Percentiles rank a stretch among this genome's conserved stretches.
Conservation (phyloP, 2,113 vertebrate species). For the Phaethon lepturus region DNA sequence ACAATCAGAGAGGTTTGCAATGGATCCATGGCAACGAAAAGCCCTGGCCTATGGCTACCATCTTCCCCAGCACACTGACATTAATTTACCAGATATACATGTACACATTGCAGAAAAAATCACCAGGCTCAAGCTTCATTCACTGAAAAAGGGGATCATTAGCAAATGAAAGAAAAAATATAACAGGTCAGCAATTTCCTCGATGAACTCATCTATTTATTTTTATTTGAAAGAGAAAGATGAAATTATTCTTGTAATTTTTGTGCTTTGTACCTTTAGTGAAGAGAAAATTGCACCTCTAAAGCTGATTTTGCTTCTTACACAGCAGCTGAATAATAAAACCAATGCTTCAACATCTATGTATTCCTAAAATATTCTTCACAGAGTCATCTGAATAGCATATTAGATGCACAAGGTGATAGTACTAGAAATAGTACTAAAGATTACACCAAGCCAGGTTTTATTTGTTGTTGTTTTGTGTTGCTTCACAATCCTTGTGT, state of each 20-base stretch:
- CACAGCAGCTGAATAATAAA: conserved; percentile 26
- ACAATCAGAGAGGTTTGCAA: conserved; percentile 78
- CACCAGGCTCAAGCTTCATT: conserved; percentile 45
- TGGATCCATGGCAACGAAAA: conserved; percentile 81
- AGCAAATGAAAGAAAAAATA: conserved; percentile 62
- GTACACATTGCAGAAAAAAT: conserved; percentile 13
- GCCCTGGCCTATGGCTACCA: conserved; percentile 70
- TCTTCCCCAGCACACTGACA: conserved; percentile 64
- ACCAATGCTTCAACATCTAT: conserved; percentile 7
- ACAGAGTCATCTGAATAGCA: conserved; percentile 13
- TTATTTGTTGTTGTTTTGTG: conserved; percentile 58
- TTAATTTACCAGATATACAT: conserved; percentile 44
- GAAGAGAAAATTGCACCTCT: conserved; percentile 31
- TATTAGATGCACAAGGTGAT: conserved; percentile 47
- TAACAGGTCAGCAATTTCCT: conserved; percentile 55
- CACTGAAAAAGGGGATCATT: conserved; percentile 29
- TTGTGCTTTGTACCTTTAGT: conserved; percentile 10
- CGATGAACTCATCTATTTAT: conserved; percentile 61
- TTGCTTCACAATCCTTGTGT: conserved; percentile 19
- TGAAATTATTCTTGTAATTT: conserved; percentile 52
- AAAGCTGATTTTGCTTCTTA: conserved; percentile 46
- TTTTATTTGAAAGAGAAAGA: conserved; percentile 65
- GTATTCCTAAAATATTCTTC: conserved; percentile 48
- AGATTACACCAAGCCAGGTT: background rate
- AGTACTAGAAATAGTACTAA: conserved; percentile 16